Conservation (phyloP, 30 jellyfish, hydroid and myxozoan species). For the Hydractinia symbiolongicarpus region DNA sequence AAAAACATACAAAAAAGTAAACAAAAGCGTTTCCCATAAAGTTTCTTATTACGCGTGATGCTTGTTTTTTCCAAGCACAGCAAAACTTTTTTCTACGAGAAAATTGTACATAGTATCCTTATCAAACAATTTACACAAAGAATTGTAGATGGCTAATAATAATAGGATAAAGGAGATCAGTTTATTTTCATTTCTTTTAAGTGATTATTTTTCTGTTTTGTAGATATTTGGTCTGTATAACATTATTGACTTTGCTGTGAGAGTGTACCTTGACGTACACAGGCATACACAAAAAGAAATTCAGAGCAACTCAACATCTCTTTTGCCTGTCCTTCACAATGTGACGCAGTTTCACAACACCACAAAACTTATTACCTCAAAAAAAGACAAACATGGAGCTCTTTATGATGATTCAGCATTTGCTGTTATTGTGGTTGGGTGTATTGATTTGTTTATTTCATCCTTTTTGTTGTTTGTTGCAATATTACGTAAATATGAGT, state of each 20-base stretch:
- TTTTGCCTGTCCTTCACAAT: background rate
- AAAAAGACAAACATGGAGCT: background rate
- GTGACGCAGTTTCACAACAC: background rate
- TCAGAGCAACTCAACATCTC: background rate
- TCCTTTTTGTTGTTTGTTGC: conserved; percentile 25
- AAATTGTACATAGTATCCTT: too few species aligned
- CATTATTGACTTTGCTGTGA: conserved; percentile 22
- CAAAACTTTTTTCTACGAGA: too few species aligned
- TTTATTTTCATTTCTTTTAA: too few species aligned
- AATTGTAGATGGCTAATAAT: too few species aligned
- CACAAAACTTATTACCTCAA: background rate
- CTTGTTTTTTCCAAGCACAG: too few species aligned
- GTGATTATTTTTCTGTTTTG: background rate
- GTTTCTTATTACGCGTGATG: too few species aligned
- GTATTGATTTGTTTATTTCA: conserved; percentile 28
- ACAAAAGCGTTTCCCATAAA: too few species aligned
- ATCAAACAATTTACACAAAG: too few species aligned
- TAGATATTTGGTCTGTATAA: conserved; percentile 35
- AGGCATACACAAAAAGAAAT: background rate
- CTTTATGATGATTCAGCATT: conserved; percentile 20
- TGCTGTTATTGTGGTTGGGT: conserved; percentile 29
- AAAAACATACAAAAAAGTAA: too few species aligned
- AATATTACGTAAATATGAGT: conserved; percentile 18
- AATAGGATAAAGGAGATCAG: too few species aligned
- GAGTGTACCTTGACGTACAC: background rate